A percentile compares a stretch with the other conserved stretches of the same genome.
Evolutionary conservation across 2,113 vertebrate species (phyloP).

Genomic region (Tenrec ecaudatus): DNA sequence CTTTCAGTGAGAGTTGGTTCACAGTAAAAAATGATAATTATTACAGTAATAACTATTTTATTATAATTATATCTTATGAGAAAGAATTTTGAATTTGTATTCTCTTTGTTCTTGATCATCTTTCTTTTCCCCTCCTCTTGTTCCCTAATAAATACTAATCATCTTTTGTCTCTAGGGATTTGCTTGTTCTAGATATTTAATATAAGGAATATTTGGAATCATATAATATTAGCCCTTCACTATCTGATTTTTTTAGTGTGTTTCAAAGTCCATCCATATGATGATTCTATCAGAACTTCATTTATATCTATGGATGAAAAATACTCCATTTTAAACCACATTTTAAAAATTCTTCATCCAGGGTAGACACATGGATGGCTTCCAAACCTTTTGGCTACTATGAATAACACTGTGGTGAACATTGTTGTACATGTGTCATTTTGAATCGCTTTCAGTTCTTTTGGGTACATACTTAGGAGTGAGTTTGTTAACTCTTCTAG

Average conservation of each 20-base stretch:
- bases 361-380: not conserved
- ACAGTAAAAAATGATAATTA: not conserved
- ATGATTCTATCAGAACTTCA: not conserved
- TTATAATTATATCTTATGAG: not conserved
- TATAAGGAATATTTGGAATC: not conserved
- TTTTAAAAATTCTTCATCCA: too few relatives aligned
- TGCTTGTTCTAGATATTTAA: not conserved
- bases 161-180: not conserved
- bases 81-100: not conserved
- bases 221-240: not conserved
- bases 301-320: not conserved
- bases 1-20: not conserved
- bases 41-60: not conserved
- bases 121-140: not conserved
- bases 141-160: not conserved
- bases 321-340: not conserved
- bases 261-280: not conserved
- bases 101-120: not conserved
- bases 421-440: not conserved
- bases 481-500: not conserved
- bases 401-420: not conserved
- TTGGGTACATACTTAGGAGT: not conserved
- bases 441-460: not conserved
- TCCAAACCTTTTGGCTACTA: not conserved
- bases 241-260: not conserved